Evolutionary conservation across 2,113 vertebrate genomes (phyloP), one percentile per base, ranked within the genome.

Genomic region (Perccottus glenii): DNA sequence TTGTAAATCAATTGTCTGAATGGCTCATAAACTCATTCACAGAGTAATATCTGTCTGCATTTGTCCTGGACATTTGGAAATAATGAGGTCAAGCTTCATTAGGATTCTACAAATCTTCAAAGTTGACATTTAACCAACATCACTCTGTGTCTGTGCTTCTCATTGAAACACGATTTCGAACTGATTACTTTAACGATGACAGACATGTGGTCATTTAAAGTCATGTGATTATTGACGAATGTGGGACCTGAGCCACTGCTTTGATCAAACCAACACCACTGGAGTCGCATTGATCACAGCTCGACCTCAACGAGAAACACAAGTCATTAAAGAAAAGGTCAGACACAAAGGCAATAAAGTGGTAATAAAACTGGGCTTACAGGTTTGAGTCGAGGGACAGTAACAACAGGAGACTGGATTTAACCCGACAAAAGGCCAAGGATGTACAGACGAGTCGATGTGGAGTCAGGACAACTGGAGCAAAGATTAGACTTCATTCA

Each of bases 141-240:
- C 19, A 27, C 19, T 27, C 42, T 38, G 36, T 48, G 35, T 51
- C 49, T 35, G 40, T 49, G 27, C 40, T 6, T 43, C 33, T 49
- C 16, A 50, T 61, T 43, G 8, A 40, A 33, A 53, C 16, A 57
- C 42, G 40, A 57, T 64, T 60, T 50, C 36, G 40, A n/a, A 60
- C 11, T 9, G 51, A 65, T 64, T 9, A 12, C 32, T 48, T 72
- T 67, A 15, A 51, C 50, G 56, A 64, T 43, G 53, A n/a, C 42
- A 32, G 52, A 38, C 51, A 38, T 56, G 44, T 50, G 67, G 6
- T 27, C 40, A 66, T 67, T 59, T 16, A 36, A 10, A 56, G 64
- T 72, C 36, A 75, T 63, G 63, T 63, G 49, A 70, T 75, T 74
- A 75, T 46, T 51, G 38, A 69, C 49, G 32, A 53, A 64, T 67